Conservation (phyloP, 2,888 invertebrate species). For the Limenitis camilla region DNA sequence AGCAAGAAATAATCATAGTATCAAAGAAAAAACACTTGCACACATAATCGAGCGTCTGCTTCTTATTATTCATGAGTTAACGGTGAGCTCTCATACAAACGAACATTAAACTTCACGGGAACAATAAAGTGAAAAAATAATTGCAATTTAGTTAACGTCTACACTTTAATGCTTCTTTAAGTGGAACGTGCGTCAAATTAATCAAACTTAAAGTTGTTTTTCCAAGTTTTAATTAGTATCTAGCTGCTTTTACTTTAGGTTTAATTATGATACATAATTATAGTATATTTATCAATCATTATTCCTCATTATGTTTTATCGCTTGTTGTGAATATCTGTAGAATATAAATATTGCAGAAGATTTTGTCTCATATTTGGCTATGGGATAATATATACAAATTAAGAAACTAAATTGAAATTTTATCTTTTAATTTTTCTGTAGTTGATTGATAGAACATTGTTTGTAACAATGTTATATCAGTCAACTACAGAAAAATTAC, state of each 20-base stretch:
- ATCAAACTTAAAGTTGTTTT: conserved; percentile 15
- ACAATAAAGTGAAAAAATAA: conserved; percentile 24
- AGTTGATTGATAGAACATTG: no score
- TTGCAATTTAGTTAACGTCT: conserved; percentile 19
- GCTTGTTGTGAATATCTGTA: no score
- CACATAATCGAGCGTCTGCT: conserved; percentile 53
- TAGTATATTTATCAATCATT: no score
- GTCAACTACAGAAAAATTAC: no score
- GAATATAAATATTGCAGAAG: no score
- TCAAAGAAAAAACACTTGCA: conserved; percentile 55
- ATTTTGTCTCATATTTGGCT: no score
- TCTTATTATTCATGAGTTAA: conserved; percentile 67
- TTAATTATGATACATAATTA: no score
- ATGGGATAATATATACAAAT: no score
- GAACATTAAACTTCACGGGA: conserved; percentile 27
- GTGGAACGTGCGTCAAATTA: conserved; percentile 21
- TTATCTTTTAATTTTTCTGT: no score
- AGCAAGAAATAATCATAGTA: conserved; percentile 65
- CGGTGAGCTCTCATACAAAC: conserved; percentile 36
- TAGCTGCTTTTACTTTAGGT: conserved; percentile 2
- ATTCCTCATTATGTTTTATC: no score
- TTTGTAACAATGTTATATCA: no score
- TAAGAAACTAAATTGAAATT: no score
- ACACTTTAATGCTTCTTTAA: conserved; percentile 18
- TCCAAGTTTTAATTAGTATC: conserved; percentile 6